These are phyloP conservation scores for Perodicticus potto DNA, from an alignment of 2,797 vertebrate genomes.

Conservation along the genomic window DNA sequence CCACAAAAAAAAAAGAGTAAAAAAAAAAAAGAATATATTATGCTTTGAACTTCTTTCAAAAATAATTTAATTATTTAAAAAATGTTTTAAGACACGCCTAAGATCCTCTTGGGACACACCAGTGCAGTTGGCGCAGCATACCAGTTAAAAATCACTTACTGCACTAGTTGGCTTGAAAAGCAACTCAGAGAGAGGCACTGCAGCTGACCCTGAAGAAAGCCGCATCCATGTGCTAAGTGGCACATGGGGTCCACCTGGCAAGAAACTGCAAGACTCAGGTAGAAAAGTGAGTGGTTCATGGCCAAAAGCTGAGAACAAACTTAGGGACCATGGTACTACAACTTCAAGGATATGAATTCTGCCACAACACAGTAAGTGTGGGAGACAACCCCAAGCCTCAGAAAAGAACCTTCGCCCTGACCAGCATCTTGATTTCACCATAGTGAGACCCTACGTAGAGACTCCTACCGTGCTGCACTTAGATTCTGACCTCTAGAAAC, in stretches of 20 bases:
- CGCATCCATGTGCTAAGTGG: background rate
- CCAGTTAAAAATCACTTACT: too few relatives aligned
- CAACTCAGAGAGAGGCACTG: background rate
- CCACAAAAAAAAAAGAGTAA: too few relatives aligned
- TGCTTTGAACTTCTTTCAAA: too few relatives aligned
- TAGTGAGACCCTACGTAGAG: background rate
- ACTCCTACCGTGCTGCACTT: background rate
- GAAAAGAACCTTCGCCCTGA: accelerated
- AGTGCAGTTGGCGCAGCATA: too few relatives aligned
- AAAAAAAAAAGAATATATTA: too few relatives aligned
- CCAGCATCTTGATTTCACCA: background rate
- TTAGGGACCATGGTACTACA: background rate
- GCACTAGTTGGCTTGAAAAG: background rate
- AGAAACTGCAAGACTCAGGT: background rate
- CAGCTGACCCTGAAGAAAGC: background rate
- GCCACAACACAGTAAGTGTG: background rate
- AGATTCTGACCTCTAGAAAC: background rate
- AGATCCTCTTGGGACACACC: too few relatives aligned
- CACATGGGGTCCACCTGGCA: background rate
- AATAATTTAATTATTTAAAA: too few relatives aligned
- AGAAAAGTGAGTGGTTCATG: background rate
- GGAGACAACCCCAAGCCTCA: background rate
- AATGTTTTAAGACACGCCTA: too few relatives aligned
- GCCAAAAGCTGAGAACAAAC: background rate
- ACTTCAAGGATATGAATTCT: background rate